Percentiles rank a stretch among this genome's conserved stretches.
These are phyloP conservation scores for Physella acuta DNA, from an alignment of 1,140 invertebrate genomes.

Conservation along the genomic window DNA sequence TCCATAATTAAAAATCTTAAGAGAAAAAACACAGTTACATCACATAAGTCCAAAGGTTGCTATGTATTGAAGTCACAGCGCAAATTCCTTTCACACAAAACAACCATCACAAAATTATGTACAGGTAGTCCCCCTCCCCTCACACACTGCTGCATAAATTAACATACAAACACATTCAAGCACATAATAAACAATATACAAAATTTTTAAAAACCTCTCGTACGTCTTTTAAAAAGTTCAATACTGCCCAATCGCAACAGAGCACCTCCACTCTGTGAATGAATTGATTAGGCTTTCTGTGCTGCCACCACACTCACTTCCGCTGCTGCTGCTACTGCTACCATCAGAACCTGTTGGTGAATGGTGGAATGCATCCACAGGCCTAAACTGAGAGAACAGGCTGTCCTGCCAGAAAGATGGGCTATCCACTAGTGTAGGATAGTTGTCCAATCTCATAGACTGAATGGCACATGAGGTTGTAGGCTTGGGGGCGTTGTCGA, in stretches of 20 bases:
- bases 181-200: no score
- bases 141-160: no score
- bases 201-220: no score
- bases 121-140: no score
- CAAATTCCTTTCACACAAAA: no score
- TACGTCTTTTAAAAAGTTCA: no score
- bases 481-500: slow-evolving; percentile 9
- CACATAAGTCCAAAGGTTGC: no score
- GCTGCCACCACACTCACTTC: slow-evolving; percentile 21
- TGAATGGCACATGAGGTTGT: not conserved
- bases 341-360: slow-evolving; percentile 21
- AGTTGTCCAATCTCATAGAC: slow-evolving; percentile 18
- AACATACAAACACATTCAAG: no score
- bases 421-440: not conserved
- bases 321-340: slow-evolving; percentile 11
- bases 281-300: slow-evolving; percentile 12
- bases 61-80: no score
- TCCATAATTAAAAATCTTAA: no score
- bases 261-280: slow-evolving; percentile 14
- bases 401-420: not conserved
- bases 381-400: not conserved
- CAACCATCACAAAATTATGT: no score
- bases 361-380: slow-evolving; percentile 3
- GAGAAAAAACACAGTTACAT: no score
- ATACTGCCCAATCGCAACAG: slow-evolving; percentile 13